A percentile compares a stretch with the other conserved stretches of the same genome.
phyloP scores from a whole-genome alignment of 2,113 vertebrate species.

The Phodopus roborovskii region DNA sequence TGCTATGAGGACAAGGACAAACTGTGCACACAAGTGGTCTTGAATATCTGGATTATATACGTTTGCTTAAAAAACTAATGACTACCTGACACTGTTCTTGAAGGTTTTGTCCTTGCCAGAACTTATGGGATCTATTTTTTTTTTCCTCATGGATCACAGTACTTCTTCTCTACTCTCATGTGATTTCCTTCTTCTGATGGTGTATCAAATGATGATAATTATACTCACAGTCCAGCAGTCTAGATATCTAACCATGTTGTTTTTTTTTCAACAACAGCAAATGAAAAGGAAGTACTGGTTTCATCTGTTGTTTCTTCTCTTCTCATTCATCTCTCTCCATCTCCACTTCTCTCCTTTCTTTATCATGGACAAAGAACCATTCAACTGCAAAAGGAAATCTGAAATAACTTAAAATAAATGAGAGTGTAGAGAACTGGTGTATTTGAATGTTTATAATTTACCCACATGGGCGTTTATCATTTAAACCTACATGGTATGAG shows the following conservation, averaged over 20 bases:
- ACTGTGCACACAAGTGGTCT: background rate
- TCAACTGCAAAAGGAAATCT: background rate
- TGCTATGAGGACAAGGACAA: background rate
- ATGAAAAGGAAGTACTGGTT: background rate
- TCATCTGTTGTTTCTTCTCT: too few species aligned
- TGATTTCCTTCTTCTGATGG: background rate
- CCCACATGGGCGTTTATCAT: background rate
- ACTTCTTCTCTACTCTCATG: background rate
- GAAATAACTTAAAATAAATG: background rate
- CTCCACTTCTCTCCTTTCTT: background rate
- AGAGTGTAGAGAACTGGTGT: background rate
- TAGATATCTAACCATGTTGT: background rate
- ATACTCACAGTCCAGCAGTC: background rate
- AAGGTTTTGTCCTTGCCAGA: background rate
- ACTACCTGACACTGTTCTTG: background rate
- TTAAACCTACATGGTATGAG: background rate
- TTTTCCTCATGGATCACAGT: background rate
- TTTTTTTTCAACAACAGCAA: background rate
- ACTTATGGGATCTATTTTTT: background rate
- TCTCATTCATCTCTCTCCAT: background rate
- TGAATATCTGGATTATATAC: background rate
- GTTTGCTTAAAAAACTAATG: background rate
- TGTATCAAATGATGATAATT: background rate
- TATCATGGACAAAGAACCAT: background rate
- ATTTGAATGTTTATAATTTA: background rate